phyloP scores from a whole-genome alignment of 2,888 invertebrate genomes.

The Sminthurinus aureus region DNA sequence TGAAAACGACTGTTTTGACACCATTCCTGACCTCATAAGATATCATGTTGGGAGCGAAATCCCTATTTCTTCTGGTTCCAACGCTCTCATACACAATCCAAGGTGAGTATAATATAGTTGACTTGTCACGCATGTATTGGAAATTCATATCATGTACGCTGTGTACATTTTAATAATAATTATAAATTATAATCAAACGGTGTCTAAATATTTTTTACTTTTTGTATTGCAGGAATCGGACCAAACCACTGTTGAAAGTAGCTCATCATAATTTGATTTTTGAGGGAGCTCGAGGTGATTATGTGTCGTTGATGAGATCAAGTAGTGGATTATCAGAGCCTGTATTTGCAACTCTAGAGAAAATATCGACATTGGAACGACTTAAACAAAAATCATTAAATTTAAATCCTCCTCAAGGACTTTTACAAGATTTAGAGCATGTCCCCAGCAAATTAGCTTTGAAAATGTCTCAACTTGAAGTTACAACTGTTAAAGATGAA shows the following conservation, averaged over 20 bases:
- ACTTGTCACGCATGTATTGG: no score
- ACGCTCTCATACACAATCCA: slow-evolving; percentile 85
- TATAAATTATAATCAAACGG: no score
- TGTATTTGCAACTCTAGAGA: slow-evolving; percentile 48
- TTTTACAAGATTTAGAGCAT: slow-evolving; percentile 52
- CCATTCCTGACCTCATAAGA: slow-evolving; percentile 90
- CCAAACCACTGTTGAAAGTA: slow-evolving; percentile 29
- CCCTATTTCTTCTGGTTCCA: slow-evolving; percentile 86
- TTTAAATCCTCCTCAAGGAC: slow-evolving; percentile 48
- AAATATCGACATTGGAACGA: slow-evolving; percentile 51
- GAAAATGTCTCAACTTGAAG: slow-evolving; percentile 7
- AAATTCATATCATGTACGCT: not conserved
- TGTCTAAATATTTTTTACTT: no score
- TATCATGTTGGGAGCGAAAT: slow-evolving; percentile 91
- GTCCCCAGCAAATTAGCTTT: slow-evolving; percentile 38
- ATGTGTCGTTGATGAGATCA: slow-evolving; percentile 45
- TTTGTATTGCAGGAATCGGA: slow-evolving; percentile 31
- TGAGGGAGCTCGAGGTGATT: slow-evolving; percentile 43
- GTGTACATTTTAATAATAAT: no score
- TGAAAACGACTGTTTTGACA: slow-evolving; percentile 92
- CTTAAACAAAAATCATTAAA: slow-evolving; percentile 51
- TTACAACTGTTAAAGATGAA: not conserved
- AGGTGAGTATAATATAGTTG: slow-evolving; percentile 63
- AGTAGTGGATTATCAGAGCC: slow-evolving; percentile 44
- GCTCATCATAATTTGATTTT: slow-evolving; percentile 7